phyloP scores from a whole-genome alignment of 2,888 invertebrate species.

The Drosophila anomalata region DNA sequence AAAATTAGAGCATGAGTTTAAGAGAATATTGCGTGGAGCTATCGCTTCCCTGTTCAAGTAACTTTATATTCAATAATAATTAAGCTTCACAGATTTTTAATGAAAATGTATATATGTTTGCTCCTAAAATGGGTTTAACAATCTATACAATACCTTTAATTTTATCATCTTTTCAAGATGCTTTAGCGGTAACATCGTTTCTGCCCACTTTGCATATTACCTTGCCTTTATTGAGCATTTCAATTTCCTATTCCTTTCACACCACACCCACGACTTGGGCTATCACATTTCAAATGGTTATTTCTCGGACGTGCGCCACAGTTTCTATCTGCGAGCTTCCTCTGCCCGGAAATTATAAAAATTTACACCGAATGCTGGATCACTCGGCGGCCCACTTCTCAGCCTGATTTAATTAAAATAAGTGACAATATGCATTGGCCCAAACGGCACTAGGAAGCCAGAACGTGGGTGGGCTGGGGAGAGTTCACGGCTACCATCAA shows the following conservation, averaged over 20 bases:
- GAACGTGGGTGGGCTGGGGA: background rate
- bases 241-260: conserved; percentile 59
- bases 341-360: conserved; percentile 67
- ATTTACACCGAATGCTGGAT: conserved; percentile 29
- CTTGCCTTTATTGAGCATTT: conserved; percentile 53
- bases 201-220: conserved; percentile 57
- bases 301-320: conserved; percentile 41
- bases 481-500: conserved; percentile 25
- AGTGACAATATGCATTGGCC: conserved; percentile 60
- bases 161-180: background rate
- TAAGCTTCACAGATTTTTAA: too few species aligned
- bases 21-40: too few species aligned
- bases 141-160: background rate
- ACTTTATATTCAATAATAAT: too few species aligned
- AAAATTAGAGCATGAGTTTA: too few species aligned
- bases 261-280: conserved; percentile 27
- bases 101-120: too few species aligned
- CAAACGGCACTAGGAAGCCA: background rate
- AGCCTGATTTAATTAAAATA: conserved; percentile 71
- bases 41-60: too few species aligned
- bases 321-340: conserved; percentile 63
- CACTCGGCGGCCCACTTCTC: conserved; percentile 13
- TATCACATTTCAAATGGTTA: conserved; percentile 62
- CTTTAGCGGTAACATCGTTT: background rate
- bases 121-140: background rate